Base-by-base conservation (phyloP, 30 jellyfish, hydroid and myxozoan genomes). In the Haliclystus octoradiatus region DNA sequence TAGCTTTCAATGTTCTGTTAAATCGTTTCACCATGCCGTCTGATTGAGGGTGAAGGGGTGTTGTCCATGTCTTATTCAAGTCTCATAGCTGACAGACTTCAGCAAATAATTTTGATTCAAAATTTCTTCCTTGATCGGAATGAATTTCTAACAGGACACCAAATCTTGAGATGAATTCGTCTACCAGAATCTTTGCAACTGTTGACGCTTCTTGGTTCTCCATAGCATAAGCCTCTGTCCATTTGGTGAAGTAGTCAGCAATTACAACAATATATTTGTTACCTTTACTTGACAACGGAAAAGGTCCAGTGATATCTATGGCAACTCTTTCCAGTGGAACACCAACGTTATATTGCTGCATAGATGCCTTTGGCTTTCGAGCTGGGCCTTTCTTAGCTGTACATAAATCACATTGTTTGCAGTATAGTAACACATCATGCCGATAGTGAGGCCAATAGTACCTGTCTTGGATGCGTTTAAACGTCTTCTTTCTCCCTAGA, bases 181-280 rank as follows among this genome's bases (percentile, higher is more conserved):
- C 27, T 12, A 68, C 90, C 32, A 77, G 24, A 7, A 68, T 50
- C 22, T 68, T 65, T 26, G 90, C 90, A 22, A 51, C 81, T n/a
- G 76, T 77, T 15, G 62, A 28, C 15, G 87, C 86, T 46, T 65
- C 49, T 27, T 71, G 80, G 62, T 80, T 73, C 62, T 15, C 34
- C 31, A 70, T 57, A 50, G 78, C 71, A 46, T 50, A 78, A 12
- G 79, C 93, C 62, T 70, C 93, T 28, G 76, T 46, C 93, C 81
- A 76, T 40, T 68, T 76, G 33, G 88, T 76, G 52, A 76, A 76
- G 51, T 78, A 74, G 50, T 78, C 80, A 75, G 61, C 68, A 60
- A 71, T 72, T 28, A 80, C 93, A 13, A 72, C 72, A 0, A 80
- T 15, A 52, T 80, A 82, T 49, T 71, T 80, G 52, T 80, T 80